Conservation (phyloP, 2,797 vertebrate species). For the Sebastes reedi region DNA sequence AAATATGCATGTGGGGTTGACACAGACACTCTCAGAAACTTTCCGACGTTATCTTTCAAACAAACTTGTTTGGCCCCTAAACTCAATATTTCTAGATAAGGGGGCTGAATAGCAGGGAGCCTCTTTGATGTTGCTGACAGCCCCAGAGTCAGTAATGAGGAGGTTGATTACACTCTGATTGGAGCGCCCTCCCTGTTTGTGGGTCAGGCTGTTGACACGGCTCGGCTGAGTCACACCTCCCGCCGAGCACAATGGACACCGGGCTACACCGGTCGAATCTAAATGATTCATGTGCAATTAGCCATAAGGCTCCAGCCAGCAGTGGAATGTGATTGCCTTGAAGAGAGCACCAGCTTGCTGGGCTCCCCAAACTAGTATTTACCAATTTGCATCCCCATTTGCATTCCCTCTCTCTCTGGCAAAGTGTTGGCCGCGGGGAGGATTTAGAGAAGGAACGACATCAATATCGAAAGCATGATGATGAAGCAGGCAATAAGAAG, state of each 20-base stretch:
- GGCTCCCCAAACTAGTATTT: conserved; percentile 62
- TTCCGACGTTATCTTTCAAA: conserved; percentile 39
- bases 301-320: conserved; percentile 52
- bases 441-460: conserved; percentile 60
- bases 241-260: conserved; percentile 46
- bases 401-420: conserved; percentile 49
- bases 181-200: conserved; percentile 47
- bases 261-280: conserved; percentile 31
- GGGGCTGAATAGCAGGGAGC: conserved; percentile 41
- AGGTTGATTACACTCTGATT: conserved; percentile 67
- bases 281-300: conserved; percentile 61
- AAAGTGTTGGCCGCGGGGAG: conserved; percentile 55
- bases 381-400: conserved; percentile 67
- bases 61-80: conserved; percentile 42
- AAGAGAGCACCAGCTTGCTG: conserved; percentile 52
- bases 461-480: conserved; percentile 59
- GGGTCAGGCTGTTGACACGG: conserved; percentile 63
- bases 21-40: neutral
- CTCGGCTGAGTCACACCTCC: conserved; percentile 47
- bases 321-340: conserved; percentile 57
- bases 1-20: neutral
- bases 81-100: conserved; percentile 44
- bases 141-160: conserved; percentile 61
- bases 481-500: conserved; percentile 64
- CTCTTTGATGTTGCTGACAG: conserved; percentile 64